Evolutionary conservation across 2,797 vertebrate species (phyloP).

Genomic region (Setipinna tenuifilis): DNA sequence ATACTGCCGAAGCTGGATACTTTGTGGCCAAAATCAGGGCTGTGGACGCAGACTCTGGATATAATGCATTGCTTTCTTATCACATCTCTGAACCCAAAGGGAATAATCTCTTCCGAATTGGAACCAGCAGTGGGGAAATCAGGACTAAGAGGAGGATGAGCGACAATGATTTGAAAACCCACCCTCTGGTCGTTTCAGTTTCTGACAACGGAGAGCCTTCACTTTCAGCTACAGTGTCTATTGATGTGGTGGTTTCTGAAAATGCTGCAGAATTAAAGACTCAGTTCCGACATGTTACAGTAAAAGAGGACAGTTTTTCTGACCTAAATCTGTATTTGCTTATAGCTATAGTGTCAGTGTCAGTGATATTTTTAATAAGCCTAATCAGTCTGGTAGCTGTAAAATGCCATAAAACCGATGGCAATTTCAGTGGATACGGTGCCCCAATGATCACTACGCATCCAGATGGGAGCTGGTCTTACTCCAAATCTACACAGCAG

Average conservation of each 20-base stretch:
- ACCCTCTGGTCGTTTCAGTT: slow-evolving; percentile 76
- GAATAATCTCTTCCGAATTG: slow-evolving; percentile 42
- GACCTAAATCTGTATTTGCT: slow-evolving; percentile 48
- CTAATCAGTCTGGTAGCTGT: slow-evolving; percentile 43
- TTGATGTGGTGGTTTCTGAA: background rate
- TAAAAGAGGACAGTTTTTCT: background rate
- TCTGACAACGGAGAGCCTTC: slow-evolving; percentile 80
- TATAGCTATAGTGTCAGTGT: slow-evolving; percentile 45
- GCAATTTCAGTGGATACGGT: slow-evolving; percentile 33
- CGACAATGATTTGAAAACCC: slow-evolving; percentile 49
- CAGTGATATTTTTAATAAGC: slow-evolving; percentile 53
- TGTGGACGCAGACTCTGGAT: slow-evolving; percentile 59
- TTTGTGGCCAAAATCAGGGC: slow-evolving; percentile 50
- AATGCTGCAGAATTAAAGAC: background rate
- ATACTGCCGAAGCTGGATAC: slow-evolving; percentile 51
- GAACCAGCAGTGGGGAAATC: slow-evolving; percentile 48
- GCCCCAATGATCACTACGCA: slow-evolving; percentile 51
- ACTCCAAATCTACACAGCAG: slow-evolving; percentile 50
- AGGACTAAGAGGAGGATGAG: slow-evolving; percentile 43
- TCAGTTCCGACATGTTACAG: slow-evolving; percentile 16
- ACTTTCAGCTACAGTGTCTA: slow-evolving; percentile 64
- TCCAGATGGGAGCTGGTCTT: slow-evolving; percentile 52
- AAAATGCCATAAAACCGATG: slow-evolving; percentile 50
- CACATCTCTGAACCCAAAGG: slow-evolving; percentile 49
- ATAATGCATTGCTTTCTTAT: slow-evolving; percentile 54